Evolutionary conservation across 2,797 vertebrate genomes (phyloP), one percentile per base, ranked within the genome.

Genomic region (Takifugu rubripes): DNA sequence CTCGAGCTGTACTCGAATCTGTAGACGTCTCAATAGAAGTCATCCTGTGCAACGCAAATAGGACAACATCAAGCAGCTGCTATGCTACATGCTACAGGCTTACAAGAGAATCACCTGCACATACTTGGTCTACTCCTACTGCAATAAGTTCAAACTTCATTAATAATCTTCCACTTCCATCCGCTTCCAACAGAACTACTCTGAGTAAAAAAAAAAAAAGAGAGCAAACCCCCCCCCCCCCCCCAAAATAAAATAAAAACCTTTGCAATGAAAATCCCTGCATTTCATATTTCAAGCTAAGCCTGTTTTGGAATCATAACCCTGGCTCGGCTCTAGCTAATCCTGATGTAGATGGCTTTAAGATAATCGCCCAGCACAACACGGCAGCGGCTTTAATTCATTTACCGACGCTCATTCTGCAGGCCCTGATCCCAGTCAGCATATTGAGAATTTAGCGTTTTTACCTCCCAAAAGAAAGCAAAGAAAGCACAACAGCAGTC

Each of bases 1-100:
- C 40, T 16, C 2, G 56, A 44, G 57, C 52, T 14, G 40, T 27
- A 62, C 76, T 61, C 61, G 59, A 72, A 79, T 70, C 78, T 62
- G 74, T 29, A 70, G 76, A 87, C 76, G 42, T 80, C 81, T 86
- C 76, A 78, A 78, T 72, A 77, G 63, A 84, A 69, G 81, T 70
- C 62, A 50, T 72, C 62, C 64, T 68, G 59, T 81, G 77, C 62
- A 66, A 83, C 82, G 83, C 62, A 73, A 77, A 75, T 75, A 71
- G 78, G 68, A 64, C 70, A 36, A 65, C 14, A 53, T 66, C 61
- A 49, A 55, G 64, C 36, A 9, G 54, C 54, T 49, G 14, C 46
- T 36, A 2, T 27, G 61, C 49, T 48, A 16, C 17, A 55, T 48
- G 21, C 36, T 40, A 33, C 60, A 54, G 64, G 73, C 54, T 73